A percentile compares a stretch with the other conserved stretches of the same genome.
These are phyloP conservation scores for Phalloptychus januarius DNA, from an alignment of 2,797 vertebrate genomes.

Conservation along the genomic window DNA sequence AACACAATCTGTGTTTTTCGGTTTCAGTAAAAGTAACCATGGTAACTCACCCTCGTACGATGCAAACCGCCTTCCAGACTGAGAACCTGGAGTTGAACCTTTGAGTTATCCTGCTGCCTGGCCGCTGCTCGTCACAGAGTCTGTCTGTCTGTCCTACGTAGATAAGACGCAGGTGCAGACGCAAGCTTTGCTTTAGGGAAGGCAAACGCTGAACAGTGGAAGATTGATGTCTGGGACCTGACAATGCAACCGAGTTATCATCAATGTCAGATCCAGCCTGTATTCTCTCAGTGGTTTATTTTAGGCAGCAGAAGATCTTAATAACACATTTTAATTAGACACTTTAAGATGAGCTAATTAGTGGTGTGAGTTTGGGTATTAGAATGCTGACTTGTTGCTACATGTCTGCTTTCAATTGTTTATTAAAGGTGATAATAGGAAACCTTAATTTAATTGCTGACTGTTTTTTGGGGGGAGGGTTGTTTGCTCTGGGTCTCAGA, in stretches of 20 bases:
- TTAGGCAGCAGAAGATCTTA: conserved; percentile 41
- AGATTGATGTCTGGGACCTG: conserved; percentile 63
- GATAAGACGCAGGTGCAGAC: conserved; percentile 77
- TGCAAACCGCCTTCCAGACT: neutral
- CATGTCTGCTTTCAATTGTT: conserved; percentile 49
- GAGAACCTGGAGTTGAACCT: neutral
- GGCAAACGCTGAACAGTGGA: conserved; percentile 35
- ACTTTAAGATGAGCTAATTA: conserved; percentile 71
- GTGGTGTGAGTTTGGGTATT: conserved; percentile 48
- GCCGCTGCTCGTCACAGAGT: conserved; percentile 28
- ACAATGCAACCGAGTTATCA: conserved; percentile 32
- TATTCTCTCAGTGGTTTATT: conserved; percentile 22
- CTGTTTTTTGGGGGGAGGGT: neutral
- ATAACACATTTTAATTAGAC: conserved; percentile 60
- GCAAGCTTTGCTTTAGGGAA: conserved; percentile 59
- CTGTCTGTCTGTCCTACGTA: conserved; percentile 49
- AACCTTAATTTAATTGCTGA: conserved; percentile 22
- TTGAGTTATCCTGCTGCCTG: neutral
- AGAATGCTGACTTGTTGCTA: conserved; percentile 59
- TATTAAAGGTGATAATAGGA: conserved; percentile 68
- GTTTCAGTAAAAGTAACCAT: neutral
- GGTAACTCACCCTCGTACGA: neutral
- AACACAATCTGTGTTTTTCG: neutral
- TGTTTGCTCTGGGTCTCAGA: neutral
- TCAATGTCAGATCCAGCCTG: conserved; percentile 33